Conservation (phyloP, 2,888 invertebrate genomes). For the Dicyrtomina minuta region DNA sequence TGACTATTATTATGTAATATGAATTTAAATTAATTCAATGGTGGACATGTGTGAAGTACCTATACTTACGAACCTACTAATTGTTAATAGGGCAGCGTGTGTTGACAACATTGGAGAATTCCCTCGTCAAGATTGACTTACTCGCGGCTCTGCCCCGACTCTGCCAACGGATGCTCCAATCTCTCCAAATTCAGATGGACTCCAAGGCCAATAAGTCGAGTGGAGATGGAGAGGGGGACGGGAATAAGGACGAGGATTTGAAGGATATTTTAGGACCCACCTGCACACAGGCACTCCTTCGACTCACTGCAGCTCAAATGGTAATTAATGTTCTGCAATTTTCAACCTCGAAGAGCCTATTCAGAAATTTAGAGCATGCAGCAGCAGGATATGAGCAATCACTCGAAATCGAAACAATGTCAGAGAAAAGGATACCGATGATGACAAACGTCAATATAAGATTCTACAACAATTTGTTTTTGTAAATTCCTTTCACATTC, state of each 20-base stretch:
- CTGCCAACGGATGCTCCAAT: background rate
- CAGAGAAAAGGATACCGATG: too few relatives aligned
- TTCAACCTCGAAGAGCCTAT: too few relatives aligned
- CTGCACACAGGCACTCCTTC: conserved; percentile 3
- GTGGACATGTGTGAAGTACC: too few relatives aligned
- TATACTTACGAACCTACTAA: too few relatives aligned
- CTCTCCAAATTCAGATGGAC: background rate
- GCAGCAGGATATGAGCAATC: too few relatives aligned
- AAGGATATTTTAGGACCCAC: conserved; percentile 9
- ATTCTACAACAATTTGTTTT: too few relatives aligned
- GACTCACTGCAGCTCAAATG: conserved; percentile 12
- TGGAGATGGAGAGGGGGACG: conserved; percentile 18
- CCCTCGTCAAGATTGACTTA: conserved; percentile 14
- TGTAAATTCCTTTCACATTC: too few relatives aligned
- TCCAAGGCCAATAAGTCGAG: background rate
- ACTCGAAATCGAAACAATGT: too few relatives aligned
- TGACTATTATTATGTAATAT: too few relatives aligned
- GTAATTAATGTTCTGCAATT: conserved; percentile 17
- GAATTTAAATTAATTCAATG: too few relatives aligned
- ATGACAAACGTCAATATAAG: too few relatives aligned
- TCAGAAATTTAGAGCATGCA: too few relatives aligned
- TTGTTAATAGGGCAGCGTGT: conserved; percentile 24
- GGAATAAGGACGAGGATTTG: background rate
- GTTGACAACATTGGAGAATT: conserved; percentile 26
- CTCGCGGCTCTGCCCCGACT: conserved; percentile 10